phyloP scores from a whole-genome alignment of 2,888 invertebrate species.

The Eudemis profundana region DNA sequence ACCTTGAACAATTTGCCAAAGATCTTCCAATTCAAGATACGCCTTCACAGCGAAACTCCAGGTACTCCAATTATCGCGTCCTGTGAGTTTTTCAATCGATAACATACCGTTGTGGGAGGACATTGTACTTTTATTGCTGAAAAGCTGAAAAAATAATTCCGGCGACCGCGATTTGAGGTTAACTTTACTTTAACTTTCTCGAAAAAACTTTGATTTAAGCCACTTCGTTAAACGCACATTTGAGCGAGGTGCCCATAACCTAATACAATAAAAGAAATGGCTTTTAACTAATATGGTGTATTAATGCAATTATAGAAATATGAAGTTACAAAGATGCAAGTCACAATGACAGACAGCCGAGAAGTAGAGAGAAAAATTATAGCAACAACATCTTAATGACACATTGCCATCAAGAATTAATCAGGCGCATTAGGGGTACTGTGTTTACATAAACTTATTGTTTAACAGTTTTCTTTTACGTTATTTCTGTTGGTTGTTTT shows the following conservation, averaged over 20 bases:
- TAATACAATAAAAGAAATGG: too few relatives aligned
- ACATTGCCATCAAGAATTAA: too few relatives aligned
- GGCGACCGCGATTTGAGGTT: not conserved
- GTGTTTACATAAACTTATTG: too few relatives aligned
- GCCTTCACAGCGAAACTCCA: slow-evolving; percentile 35
- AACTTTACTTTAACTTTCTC: not conserved
- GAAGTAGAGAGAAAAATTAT: too few relatives aligned
- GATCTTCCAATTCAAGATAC: slow-evolving; percentile 27
- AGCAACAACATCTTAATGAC: too few relatives aligned
- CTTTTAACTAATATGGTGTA: too few relatives aligned
- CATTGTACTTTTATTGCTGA: slow-evolving; percentile 5
- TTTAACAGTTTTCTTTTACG: too few relatives aligned
- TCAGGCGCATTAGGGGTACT: too few relatives aligned
- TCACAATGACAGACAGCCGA: too few relatives aligned
- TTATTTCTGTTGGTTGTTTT: too few relatives aligned
- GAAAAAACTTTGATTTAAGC: not conserved
- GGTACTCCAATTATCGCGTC: slow-evolving; percentile 20
- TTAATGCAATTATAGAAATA: too few relatives aligned
- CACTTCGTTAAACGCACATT: not conserved
- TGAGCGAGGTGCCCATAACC: not conserved
- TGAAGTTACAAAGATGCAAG: too few relatives aligned
- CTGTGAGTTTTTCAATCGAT: slow-evolving; percentile 31
- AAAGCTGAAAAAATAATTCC: slow-evolving; percentile 4
- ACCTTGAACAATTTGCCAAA: slow-evolving; percentile 20
- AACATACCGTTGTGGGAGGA: not conserved